These are phyloP conservation scores for Seira musarum DNA, from an alignment of 2,888 invertebrate species.

Conservation along the genomic window DNA sequence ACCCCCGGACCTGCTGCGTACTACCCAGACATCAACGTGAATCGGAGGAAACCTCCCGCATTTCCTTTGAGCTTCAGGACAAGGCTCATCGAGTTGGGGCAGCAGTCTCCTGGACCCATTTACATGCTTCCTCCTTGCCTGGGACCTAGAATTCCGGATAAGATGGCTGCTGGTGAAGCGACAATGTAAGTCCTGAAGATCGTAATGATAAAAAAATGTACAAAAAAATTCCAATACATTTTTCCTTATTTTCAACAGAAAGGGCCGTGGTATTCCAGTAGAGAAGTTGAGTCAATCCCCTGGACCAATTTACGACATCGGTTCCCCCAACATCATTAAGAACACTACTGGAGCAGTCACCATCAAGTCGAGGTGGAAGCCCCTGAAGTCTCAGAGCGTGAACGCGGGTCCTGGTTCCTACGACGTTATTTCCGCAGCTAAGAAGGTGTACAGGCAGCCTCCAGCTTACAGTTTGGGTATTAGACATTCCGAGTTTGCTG, in stretches of 20 bases:
- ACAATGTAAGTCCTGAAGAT: constrained; percentile 73
- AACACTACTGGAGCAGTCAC: constrained; percentile 55
- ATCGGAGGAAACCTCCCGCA: constrained; percentile 76
- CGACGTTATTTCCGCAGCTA: constrained; percentile 51
- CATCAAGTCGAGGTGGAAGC: constrained; percentile 63
- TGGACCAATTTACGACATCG: constrained; percentile 65
- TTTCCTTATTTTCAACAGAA: constrained; percentile 39
- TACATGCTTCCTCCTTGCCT: constrained; percentile 75
- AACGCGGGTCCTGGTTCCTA: constrained; percentile 62
- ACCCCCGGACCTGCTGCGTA: constrained; percentile 78
- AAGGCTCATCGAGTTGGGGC: constrained; percentile 64
- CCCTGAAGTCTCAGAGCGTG: constrained; percentile 53
- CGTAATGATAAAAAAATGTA: neutral
- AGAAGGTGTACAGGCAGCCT: constrained; percentile 60
- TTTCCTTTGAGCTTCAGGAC: constrained; percentile 77
- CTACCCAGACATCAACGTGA: constrained; percentile 77
- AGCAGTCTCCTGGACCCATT: constrained; percentile 77
- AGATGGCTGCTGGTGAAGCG: constrained; percentile 74
- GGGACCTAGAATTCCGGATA: constrained; percentile 75
- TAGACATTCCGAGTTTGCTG: constrained; percentile 70
- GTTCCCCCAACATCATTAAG: constrained; percentile 64
- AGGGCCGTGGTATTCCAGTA: constrained; percentile 53
- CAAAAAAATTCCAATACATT: neutral
- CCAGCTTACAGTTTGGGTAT: constrained; percentile 79
- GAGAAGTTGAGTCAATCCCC: constrained; percentile 57